These are phyloP conservation scores for Dolichotis patagonum DNA, from an alignment of 2,113 vertebrate species.

Conservation along the genomic window DNA sequence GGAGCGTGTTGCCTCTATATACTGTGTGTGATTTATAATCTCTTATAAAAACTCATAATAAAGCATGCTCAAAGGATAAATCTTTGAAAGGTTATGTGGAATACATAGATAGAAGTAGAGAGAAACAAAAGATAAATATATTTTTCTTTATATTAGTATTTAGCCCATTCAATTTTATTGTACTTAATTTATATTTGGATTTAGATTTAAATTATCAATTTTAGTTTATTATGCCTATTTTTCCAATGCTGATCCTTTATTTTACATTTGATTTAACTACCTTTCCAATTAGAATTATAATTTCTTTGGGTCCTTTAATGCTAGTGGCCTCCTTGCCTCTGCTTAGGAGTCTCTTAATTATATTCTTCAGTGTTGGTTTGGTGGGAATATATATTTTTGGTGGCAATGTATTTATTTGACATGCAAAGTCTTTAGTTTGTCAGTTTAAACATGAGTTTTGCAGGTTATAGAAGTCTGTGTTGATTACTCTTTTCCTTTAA, in stretches of 20 bases:
- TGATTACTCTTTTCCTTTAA: not conserved
- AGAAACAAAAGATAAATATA: not conserved
- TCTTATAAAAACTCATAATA: not conserved
- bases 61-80: not conserved
- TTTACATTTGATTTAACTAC: not conserved
- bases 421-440: not conserved
- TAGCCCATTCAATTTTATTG: not conserved
- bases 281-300: not conserved
- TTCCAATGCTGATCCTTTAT: not conserved
- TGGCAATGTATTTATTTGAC: not conserved
- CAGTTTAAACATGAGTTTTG: not conserved
- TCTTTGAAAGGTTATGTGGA: not conserved
- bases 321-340: not conserved
- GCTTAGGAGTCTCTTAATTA: not conserved
- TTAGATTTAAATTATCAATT: not conserved
- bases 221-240: not conserved
- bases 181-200: not conserved
- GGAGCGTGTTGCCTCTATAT: not conserved
- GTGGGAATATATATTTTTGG: not conserved
- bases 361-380: not conserved
- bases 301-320: not conserved
- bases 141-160: not conserved
- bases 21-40: not conserved
- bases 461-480: not conserved
- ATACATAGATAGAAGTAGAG: not conserved